phyloP scores from a whole-genome alignment of 2,797 vertebrate genomes.

The Tauraco hartlaubi region DNA sequence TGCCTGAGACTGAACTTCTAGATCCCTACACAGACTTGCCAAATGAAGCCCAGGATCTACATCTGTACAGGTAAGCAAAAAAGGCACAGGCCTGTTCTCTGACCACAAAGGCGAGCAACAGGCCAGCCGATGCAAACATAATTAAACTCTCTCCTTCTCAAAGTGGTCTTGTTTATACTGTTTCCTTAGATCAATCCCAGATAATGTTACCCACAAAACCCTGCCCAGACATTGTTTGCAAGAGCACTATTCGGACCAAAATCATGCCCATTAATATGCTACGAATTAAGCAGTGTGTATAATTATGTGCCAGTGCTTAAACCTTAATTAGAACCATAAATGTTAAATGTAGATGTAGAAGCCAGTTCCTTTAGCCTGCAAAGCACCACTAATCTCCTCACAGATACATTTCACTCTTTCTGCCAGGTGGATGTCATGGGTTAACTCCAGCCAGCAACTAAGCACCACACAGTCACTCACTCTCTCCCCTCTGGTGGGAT shows the following conservation, averaged over 20 bases:
- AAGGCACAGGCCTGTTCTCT: background rate
- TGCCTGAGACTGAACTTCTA: background rate
- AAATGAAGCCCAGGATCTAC: background rate
- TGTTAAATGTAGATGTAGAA: background rate
- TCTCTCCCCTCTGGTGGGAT: no score
- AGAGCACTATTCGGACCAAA: background rate
- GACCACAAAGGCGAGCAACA: background rate
- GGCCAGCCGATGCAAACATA: background rate
- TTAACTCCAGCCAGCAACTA: no score
- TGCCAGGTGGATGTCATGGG: background rate
- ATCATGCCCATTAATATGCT: background rate
- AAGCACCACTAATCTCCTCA: background rate
- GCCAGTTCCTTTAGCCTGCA: background rate
- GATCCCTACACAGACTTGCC: background rate
- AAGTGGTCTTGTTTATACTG: background rate
- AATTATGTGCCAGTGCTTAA: background rate
- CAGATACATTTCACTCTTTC: background rate
- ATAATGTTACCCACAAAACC: background rate
- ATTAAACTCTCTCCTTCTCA: background rate
- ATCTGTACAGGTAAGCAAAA: background rate
- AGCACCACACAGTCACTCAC: no score
- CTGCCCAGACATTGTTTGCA: background rate
- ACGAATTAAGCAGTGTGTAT: background rate
- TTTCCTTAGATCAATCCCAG: background rate
- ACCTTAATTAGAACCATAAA: background rate